These are phyloP conservation scores for Willisornis vidua DNA, from an alignment of 2,113 vertebrate species.

Conservation along the genomic window DNA sequence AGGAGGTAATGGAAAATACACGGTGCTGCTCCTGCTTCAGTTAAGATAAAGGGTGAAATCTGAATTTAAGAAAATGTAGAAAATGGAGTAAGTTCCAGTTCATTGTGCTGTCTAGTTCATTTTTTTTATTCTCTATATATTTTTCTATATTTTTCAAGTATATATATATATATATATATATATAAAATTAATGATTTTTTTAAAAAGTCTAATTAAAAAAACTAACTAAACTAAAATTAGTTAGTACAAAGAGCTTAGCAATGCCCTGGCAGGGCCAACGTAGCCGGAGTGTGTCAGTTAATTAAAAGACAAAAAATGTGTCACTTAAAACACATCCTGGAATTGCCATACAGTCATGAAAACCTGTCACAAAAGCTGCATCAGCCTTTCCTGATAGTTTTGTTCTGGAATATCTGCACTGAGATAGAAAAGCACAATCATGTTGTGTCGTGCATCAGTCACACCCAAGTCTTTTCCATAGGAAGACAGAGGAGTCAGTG, in stretches of 20 bases:
- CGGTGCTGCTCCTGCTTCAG: not conserved
- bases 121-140: not conserved
- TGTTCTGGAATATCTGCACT: not conserved
- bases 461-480: not conserved
- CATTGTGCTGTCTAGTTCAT: not conserved
- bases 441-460: not conserved
- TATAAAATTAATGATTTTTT: no score
- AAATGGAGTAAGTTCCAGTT: not conserved
- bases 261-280: not conserved
- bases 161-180: no score
- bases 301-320: not conserved
- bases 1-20: not conserved
- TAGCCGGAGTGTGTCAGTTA: not conserved
- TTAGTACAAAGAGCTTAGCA: not conserved
- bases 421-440: not conserved
- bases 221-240: not conserved
- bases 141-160: not conserved
- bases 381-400: not conserved
- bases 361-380: not conserved
- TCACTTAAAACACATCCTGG: not conserved
- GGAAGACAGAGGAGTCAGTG: not conserved
- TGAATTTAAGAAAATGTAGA: not conserved
- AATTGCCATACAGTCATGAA: not conserved
- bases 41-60: constrained; percentile 2
- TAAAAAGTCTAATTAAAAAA: not conserved